Percentiles rank a stretch among this genome's conserved stretches.
phyloP scores from a whole-genome alignment of 2,888 invertebrate genomes.

The Brachyptera putata region DNA sequence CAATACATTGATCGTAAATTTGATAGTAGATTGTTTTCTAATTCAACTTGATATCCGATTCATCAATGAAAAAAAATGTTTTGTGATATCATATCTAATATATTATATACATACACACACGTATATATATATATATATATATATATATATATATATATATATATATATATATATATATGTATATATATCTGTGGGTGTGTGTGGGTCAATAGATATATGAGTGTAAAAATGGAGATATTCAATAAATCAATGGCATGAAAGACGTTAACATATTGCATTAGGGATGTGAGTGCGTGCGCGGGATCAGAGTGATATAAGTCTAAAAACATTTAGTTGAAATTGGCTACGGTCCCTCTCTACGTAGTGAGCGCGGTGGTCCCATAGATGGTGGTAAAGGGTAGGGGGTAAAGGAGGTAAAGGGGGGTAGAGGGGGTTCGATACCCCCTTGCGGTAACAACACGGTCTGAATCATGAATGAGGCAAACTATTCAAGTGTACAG shows the following conservation, averaged over 20 bases:
- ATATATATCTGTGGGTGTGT: neutral
- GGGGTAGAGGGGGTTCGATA: constrained; percentile 1
- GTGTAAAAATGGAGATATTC: too few species aligned
- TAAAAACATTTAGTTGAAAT: constrained; percentile 21
- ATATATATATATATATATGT: neutral
- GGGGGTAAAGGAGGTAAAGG: neutral
- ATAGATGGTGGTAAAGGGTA: neutral
- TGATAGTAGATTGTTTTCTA: too few species aligned
- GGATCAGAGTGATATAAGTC: constrained; percentile 16
- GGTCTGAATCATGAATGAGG: constrained; percentile 14
- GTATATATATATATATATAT: too few species aligned
- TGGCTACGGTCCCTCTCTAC: neutral
- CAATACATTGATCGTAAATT: too few species aligned
- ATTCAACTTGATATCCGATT: too few species aligned
- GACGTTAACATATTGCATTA: neutral
- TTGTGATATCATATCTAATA: too few species aligned
- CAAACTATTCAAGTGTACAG: constrained; percentile 14
- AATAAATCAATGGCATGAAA: too few species aligned
- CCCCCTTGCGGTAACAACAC: constrained; percentile 15
- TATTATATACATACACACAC: too few species aligned
- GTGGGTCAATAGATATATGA: neutral
- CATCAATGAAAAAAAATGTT: too few species aligned
- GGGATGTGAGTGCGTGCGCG: neutral
- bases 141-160: neutral
- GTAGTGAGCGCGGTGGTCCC: too few species aligned